Base-by-base conservation (phyloP, 2,888 invertebrate species). In the Melanotus villosus region DNA sequence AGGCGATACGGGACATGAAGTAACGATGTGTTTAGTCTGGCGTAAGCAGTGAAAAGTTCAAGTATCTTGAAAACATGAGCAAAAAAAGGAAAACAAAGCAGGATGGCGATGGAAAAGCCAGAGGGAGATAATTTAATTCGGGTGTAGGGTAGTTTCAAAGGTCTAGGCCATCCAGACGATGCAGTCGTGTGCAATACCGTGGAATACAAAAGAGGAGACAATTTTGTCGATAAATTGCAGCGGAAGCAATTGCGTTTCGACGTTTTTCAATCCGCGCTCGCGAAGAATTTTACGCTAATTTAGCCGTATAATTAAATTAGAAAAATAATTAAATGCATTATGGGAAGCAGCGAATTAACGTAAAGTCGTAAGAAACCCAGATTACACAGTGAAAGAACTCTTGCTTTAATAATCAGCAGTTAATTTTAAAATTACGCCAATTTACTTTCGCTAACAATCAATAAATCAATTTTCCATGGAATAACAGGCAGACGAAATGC, bases 131-230 rank as follows among this genome's bases (percentile, higher is more conserved):
- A 50, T 50, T 50, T 21, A 50, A 50, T 50, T 26, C 43, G 2
- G 18, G 10, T 10, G 19, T n/a, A 19, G 43, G 16, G 19, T 18
- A 10, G 10, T 43, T 43, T 43, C 43, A 18, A 43, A 43, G 43
- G 43, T 43, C 43, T 43, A 43, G 43, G 43, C n/a, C n/a, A n/a
- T n/a, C 43, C 43, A 43, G 43, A 43, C 43, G 19, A 43, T 43
- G 43, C 43, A 43, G 43, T 16, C 43, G 43, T 18, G 43, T 43
- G 43, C 43, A 43, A 19, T 16, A 43, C 16, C 43, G 43, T 43
- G 14, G 18, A 6, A 41, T 14, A 41, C 41, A 18, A 18, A 19
- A 19, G 2, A 19, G 18, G 43, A 19, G 43, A 18, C 5, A 43
- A 2, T 43, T 43, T 4, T 1, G 43, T 43, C 43, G 19, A 43